Conservation (phyloP, 2,113 vertebrate species). For the Calidris pugnax region DNA sequence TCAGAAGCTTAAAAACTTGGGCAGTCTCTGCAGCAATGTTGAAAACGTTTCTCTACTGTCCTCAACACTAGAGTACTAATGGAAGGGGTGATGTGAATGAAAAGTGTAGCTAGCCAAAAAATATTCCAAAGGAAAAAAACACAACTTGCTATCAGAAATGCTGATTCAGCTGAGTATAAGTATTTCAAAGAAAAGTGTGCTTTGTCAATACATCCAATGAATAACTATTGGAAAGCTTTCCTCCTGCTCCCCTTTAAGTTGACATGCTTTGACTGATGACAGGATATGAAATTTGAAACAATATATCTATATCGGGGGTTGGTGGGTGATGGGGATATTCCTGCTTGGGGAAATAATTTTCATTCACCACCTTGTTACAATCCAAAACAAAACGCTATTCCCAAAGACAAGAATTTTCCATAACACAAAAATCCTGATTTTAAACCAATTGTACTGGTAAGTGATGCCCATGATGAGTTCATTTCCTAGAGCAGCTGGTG, state of each 20-base stretch:
- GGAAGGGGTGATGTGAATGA: background rate
- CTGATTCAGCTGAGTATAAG: background rate
- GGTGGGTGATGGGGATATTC: background rate
- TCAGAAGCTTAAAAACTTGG: background rate
- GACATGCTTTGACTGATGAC: background rate
- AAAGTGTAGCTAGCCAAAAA: background rate
- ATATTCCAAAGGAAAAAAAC: background rate
- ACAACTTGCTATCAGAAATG: background rate
- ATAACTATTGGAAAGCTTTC: background rate
- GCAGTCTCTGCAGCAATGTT: background rate
- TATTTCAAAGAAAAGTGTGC: background rate
- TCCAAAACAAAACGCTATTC: background rate
- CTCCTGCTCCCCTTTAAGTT: background rate
- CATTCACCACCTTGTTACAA: background rate
- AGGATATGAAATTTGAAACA: background rate
- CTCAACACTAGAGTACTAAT: conserved; percentile 16
- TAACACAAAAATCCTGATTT: background rate
- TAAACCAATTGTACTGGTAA: background rate
- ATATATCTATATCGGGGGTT: fast-evolving
- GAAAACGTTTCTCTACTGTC: conserved; percentile 2
- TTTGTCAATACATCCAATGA: background rate
- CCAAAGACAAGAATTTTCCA: background rate
- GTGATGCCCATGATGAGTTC: background rate
- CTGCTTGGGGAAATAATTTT: background rate
- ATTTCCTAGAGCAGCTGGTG: background rate